Conservation (phyloP, 1,140 invertebrate species). For the Heliconius nattereri region DNA sequence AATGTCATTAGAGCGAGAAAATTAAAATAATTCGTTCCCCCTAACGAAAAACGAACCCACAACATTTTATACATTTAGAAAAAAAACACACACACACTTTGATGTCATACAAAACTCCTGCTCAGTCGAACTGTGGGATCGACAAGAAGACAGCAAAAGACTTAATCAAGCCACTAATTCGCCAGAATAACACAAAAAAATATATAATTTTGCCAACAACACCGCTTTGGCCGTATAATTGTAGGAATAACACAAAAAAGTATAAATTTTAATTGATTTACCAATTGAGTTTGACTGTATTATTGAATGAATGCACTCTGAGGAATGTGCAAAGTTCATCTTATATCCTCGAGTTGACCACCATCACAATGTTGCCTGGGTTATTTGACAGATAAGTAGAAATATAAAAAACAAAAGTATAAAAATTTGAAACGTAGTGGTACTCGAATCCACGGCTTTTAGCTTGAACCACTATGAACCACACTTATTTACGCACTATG, state of each 20-base stretch:
- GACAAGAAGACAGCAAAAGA: not conserved
- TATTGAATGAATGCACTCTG: not conserved
- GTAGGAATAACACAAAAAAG: not conserved
- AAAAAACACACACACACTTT: not conserved
- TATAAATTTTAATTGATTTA: not conserved
- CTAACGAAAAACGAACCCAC: too few relatives aligned
- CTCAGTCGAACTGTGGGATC: too few relatives aligned
- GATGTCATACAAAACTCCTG: not conserved
- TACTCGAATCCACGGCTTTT: too few relatives aligned
- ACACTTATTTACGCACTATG: too few relatives aligned
- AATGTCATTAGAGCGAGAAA: too few relatives aligned
- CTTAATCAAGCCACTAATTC: not conserved
- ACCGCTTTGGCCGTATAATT: not conserved
- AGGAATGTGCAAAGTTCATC: conserved; percentile 1
- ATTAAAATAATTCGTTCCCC: too few relatives aligned
- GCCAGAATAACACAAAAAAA: not conserved
- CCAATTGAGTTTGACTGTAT: not conserved
- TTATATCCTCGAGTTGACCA: not conserved
- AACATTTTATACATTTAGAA: not conserved
- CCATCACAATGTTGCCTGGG: not conserved
- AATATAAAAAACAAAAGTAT: too few relatives aligned
- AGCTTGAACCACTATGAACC: too few relatives aligned
- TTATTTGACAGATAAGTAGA: not conserved
- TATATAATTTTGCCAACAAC: not conserved
- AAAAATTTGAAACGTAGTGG: too few relatives aligned